Conservation (phyloP, 2,888 invertebrate genomes). For the Troglohyphantes excavatus region DNA sequence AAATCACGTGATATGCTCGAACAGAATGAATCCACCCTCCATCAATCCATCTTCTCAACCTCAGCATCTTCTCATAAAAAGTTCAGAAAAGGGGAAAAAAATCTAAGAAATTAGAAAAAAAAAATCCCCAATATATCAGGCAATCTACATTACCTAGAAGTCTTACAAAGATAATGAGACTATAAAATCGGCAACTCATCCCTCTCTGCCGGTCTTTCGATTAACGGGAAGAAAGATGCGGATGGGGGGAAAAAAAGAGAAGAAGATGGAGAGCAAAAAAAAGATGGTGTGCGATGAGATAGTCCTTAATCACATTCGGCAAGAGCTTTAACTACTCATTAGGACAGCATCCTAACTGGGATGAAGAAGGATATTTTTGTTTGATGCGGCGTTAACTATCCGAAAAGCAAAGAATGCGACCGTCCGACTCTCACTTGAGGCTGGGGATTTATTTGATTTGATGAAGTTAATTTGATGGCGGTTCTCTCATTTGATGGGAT, state of each 20-base stretch:
- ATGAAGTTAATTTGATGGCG: slow-evolving; percentile 42
- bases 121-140: slow-evolving; percentile 30
- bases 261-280: slow-evolving; percentile 7
- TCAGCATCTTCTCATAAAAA: neutral
- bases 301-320: slow-evolving; percentile 61
- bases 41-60: neutral
- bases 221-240: slow-evolving; percentile 36
- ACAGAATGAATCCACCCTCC: neutral
- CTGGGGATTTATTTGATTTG: slow-evolving; percentile 31
- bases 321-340: slow-evolving; percentile 65
- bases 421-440: slow-evolving; percentile 15
- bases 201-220: slow-evolving; percentile 28
- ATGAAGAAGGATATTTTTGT: slow-evolving; percentile 28
- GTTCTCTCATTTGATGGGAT: neutral
- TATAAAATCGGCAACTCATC: slow-evolving; percentile 55
- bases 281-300: slow-evolving; percentile 4
- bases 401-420: slow-evolving; percentile 5
- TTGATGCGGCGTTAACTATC: slow-evolving; percentile 1
- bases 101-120: neutral
- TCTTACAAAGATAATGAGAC: slow-evolving; percentile 44
- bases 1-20: no score
- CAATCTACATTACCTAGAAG: slow-evolving; percentile 31
- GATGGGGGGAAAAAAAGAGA: neutral
- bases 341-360: slow-evolving; percentile 11
- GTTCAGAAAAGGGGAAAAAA: neutral